Conservation (phyloP, 1,140 invertebrate species). For the Phortica variegata region DNA sequence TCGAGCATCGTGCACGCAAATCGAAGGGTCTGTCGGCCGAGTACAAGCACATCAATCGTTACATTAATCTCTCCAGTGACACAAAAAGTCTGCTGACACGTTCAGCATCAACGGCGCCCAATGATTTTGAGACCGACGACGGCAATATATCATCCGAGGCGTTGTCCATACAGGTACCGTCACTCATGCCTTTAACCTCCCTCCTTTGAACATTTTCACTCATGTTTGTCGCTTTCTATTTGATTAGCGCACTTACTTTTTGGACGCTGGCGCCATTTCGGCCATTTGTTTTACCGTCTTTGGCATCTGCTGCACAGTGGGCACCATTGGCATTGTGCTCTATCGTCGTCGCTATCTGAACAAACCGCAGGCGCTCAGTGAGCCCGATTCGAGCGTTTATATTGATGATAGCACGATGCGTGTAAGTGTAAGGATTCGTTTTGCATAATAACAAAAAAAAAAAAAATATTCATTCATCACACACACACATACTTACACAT, state of each 20-base stretch:
- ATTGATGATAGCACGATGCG: conserved; percentile 85
- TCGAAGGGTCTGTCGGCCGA: conserved; percentile 49
- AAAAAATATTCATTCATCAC: no score
- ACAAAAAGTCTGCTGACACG: conserved; percentile 45
- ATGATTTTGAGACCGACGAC: conserved; percentile 31
- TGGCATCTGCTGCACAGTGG: conserved; percentile 66
- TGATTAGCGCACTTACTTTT: conserved; percentile 45
- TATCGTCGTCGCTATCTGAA: conserved; percentile 76
- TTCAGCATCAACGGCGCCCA: conserved; percentile 39
- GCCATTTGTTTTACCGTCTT: conserved; percentile 71
- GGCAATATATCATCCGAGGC: conserved; percentile 52
- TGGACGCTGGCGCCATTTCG: conserved; percentile 71
- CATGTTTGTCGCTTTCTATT: conserved; percentile 1
- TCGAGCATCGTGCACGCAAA: conserved; percentile 46
- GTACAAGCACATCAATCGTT: conserved; percentile 53
- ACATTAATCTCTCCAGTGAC: conserved; percentile 51
- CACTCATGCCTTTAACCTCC: neutral
- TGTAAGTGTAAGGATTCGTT: conserved; percentile 63
- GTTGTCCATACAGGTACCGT: conserved; percentile 40
- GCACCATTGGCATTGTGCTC: conserved; percentile 71
- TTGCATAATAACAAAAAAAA: conserved; percentile 12
- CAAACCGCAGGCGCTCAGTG: conserved; percentile 79
- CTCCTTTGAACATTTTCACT: conserved; percentile 1
- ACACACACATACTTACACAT: no score
- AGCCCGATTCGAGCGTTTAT: conserved; percentile 84